Evolutionary conservation across 2,888 invertebrate genomes (phyloP).

Genomic region (Nymphalis c-album): DNA sequence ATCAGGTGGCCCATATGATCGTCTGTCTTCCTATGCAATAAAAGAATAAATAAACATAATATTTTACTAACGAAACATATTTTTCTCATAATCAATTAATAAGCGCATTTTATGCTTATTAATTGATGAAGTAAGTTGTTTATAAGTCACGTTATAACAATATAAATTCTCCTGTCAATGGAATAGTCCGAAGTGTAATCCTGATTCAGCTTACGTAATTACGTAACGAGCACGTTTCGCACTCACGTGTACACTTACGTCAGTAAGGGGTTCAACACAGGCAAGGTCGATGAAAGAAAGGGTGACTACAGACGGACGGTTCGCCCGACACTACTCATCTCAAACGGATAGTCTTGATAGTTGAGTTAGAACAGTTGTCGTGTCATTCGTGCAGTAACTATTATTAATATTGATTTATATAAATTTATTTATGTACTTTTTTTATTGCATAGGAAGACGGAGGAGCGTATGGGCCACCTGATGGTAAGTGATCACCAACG

Average conservation of each 20-base stretch:
- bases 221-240: slow-evolving; percentile 41
- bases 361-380: no score
- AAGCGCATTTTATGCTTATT: neutral
- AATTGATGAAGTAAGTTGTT: neutral
- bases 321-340: neutral
- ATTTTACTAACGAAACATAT: no score
- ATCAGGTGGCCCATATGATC: no score
- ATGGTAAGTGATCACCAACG: no score
- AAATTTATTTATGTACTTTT: no score
- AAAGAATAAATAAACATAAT: no score
- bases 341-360: no score
- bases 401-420: no score
- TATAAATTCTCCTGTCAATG: slow-evolving; percentile 22
- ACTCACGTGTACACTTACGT: slow-evolving; percentile 42
- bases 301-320: slow-evolving; percentile 5
- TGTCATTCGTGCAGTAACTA: no score
- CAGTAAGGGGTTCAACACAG: slow-evolving; percentile 32
- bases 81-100: neutral
- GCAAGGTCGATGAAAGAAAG: slow-evolving; percentile 16
- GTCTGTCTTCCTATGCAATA: no score
- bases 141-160: neutral
- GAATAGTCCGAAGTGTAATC: slow-evolving; percentile 24
- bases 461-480: no score
- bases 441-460: no score
- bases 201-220: slow-evolving; percentile 28